A percentile compares a stretch with the other conserved stretches of the same genome.
Evolutionary conservation across 2,888 invertebrate genomes (phyloP).

Genomic region (Tillus elongatus): DNA sequence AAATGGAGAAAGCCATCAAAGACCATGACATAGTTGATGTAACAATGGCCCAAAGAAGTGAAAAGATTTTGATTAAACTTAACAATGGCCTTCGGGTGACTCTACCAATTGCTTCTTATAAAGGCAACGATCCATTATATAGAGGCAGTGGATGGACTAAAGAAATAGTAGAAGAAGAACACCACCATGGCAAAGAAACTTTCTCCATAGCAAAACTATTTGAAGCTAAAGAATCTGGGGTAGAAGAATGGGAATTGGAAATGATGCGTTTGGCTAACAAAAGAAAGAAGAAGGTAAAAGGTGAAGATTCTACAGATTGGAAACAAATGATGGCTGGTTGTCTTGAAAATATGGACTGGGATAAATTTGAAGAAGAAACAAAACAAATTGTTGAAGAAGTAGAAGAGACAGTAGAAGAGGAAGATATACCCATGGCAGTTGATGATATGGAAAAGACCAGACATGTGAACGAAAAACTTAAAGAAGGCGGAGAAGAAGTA

Average conservation of each 20-base stretch:
- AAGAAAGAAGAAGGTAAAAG: conserved; percentile 35
- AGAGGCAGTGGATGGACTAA: conserved; percentile 44
- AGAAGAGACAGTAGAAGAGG: conserved; percentile 44
- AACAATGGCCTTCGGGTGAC: conserved; percentile 61
- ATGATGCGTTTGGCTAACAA: conserved; percentile 38
- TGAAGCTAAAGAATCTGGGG: conserved; percentile 37
- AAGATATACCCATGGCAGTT: conserved; percentile 42
- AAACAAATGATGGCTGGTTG: conserved; percentile 48
- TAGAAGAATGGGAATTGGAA: conserved; percentile 38
- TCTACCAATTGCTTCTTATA: conserved; percentile 46
- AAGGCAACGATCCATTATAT: conserved; percentile 29
- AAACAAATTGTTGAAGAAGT: conserved; percentile 62
- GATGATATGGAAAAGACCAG: conserved; percentile 51
- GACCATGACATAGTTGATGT: conserved; percentile 68
- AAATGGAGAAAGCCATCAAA: conserved; percentile 64
- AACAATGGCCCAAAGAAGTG: conserved; percentile 64
- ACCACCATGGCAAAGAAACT: conserved; percentile 38
- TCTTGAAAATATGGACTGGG: conserved; percentile 51
- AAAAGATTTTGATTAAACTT: conserved; percentile 60
- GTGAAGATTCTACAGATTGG: conserved; percentile 34
- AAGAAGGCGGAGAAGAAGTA: conserved; percentile 44
- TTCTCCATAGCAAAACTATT: conserved; percentile 56
- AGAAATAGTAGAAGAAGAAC: conserved; percentile 41
- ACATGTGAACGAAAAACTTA: conserved; percentile 51
- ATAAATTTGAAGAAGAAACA: conserved; percentile 61